Percentiles rank a stretch among this genome's conserved stretches.
These are phyloP conservation scores for Pterocles orientalis DNA, from an alignment of 2,113 vertebrate species.

Conservation along the genomic window DNA sequence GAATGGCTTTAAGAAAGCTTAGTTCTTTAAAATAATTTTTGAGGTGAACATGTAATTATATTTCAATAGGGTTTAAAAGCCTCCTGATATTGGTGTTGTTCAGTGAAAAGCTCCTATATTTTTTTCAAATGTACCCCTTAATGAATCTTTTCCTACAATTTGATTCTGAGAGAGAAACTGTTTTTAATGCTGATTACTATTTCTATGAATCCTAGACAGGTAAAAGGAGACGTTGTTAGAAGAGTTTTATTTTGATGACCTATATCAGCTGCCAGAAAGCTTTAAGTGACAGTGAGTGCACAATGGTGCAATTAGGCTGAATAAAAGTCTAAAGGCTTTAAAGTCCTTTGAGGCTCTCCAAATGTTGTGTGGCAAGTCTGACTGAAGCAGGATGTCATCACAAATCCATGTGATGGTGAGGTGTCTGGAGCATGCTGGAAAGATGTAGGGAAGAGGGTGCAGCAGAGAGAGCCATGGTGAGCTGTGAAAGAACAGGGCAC, in stretches of 20 bases:
- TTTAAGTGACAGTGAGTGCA: conserved; percentile 4
- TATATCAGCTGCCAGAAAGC: neutral
- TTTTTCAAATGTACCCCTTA: conserved; percentile 44
- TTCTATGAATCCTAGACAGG: conserved; percentile 26
- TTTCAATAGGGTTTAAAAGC: conserved; percentile 33
- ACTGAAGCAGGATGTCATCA: neutral
- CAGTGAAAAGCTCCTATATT: neutral
- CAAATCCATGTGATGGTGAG: neutral
- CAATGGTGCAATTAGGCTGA: neutral
- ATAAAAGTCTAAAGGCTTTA: neutral
- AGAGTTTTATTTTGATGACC: conserved; percentile 30
- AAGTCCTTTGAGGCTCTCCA: neutral
- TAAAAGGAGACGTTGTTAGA: conserved; percentile 19
- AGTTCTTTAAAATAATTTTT: conserved; percentile 23
- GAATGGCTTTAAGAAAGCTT: conserved; percentile 23
- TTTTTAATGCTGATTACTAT: conserved; percentile 35
- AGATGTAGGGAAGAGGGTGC: neutral
- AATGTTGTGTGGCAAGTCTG: neutral
- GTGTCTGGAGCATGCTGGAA: neutral
- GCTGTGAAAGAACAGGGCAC: neutral
- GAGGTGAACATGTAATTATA: conserved; percentile 14
- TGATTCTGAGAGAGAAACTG: neutral
- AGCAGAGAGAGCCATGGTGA: neutral
- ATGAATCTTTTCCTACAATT: conserved; percentile 21
- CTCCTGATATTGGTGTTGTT: neutral